Percentiles rank a stretch among this genome's conserved stretches.
These are phyloP conservation scores for Suncus etruscus DNA, from an alignment of 2,113 vertebrate genomes.

Conservation along the genomic window DNA sequence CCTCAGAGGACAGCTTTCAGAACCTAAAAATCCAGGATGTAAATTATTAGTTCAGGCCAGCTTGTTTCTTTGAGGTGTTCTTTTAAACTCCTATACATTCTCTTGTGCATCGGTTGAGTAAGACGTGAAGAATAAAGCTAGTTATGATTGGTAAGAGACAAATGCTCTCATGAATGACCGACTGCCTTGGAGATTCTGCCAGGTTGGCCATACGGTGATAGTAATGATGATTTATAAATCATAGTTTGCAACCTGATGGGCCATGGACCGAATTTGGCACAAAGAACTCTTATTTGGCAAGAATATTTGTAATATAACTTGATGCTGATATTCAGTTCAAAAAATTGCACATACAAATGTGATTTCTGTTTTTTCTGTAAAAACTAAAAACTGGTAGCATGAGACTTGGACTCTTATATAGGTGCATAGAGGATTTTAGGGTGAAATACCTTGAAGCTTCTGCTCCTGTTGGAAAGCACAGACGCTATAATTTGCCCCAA, in stretches of 20 bases:
- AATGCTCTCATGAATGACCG: background rate
- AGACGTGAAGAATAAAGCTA: conserved; percentile 15
- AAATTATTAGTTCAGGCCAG: background rate
- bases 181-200: conserved; percentile 41
- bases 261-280: conserved; percentile 58
- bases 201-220: conserved; percentile 64
- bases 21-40: background rate
- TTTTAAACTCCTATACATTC: background rate
- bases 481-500: background rate
- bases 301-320: conserved; percentile 22
- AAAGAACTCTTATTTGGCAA: conserved; percentile 9
- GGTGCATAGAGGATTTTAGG: no score
- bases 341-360: conserved; percentile 29
- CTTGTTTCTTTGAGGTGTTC: conserved; percentile 4
- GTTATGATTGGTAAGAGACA: background rate
- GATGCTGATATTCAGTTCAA: conserved; percentile 58
- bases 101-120: background rate
- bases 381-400: background rate
- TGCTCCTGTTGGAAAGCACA: background rate
- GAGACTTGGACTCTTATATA: background rate
- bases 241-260: conserved; percentile 57
- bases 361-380: conserved; percentile 42
- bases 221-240: conserved; percentile 73
- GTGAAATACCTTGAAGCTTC: background rate
- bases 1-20: background rate